phyloP scores from a whole-genome alignment of 2,113 vertebrate species.

The Arothron firmamentum region DNA sequence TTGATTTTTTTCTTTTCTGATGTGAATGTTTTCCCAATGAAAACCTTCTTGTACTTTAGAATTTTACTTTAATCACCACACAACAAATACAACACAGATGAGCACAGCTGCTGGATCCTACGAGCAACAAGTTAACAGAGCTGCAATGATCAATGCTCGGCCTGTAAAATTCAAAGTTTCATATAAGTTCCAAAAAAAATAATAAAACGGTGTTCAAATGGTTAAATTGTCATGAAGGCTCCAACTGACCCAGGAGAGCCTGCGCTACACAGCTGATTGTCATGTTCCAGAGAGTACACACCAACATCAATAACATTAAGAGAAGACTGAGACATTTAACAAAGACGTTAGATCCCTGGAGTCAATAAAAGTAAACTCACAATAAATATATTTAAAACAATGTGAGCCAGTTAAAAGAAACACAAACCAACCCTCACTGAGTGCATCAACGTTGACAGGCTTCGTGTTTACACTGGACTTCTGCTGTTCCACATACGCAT shows the following conservation, averaged over 20 bases:
- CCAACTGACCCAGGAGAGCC: not conserved
- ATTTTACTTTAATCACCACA: not conserved
- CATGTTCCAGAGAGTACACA: conserved; percentile 13
- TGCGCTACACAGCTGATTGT: conserved; percentile 38
- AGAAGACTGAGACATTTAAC: not conserved
- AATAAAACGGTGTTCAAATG: conserved; percentile 1
- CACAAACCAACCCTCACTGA: too few relatives aligned
- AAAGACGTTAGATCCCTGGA: not conserved
- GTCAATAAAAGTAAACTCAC: not conserved
- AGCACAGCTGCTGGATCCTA: not conserved
- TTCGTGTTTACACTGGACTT: too few relatives aligned
- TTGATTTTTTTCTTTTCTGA: conserved; percentile 8
- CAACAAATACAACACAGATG: not conserved
- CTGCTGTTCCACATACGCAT: too few relatives aligned
- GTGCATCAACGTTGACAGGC: too few relatives aligned
- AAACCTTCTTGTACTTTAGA: not conserved
- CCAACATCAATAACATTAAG: not conserved
- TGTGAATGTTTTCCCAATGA: not conserved
- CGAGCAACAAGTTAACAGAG: not conserved
- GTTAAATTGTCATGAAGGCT: not conserved
- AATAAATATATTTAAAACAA: conserved; percentile 2
- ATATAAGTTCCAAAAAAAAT: not conserved
- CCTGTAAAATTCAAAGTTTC: not conserved
- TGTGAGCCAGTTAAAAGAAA: too few relatives aligned
- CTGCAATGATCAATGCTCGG: too few relatives aligned